These are phyloP conservation scores for Drosophila arizonae DNA, from an alignment of 1,140 invertebrate species.

Conservation along the genomic window DNA sequence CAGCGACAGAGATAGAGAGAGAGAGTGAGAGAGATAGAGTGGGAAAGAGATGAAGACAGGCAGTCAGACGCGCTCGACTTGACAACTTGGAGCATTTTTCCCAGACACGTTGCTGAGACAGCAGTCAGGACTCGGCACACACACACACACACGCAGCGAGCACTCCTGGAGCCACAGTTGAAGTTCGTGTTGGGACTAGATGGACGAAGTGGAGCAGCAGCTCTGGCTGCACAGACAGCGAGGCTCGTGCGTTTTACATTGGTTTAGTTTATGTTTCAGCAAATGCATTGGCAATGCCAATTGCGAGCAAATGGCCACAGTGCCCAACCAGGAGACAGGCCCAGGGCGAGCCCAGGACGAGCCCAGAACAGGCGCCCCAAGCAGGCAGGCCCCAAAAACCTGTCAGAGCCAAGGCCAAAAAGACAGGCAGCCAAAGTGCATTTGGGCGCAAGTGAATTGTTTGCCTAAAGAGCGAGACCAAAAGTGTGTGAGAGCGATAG, in stretches of 20 bases:
- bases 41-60: background rate
- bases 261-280: constrained; percentile 64
- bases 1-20: constrained; percentile 8
- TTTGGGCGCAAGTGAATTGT: constrained; percentile 63
- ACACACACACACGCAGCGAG: constrained; percentile 17
- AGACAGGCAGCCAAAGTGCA: constrained; percentile 59
- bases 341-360: no score
- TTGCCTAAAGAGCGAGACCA: constrained; percentile 17
- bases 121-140: constrained; percentile 34
- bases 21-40: background rate
- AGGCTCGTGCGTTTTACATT: constrained; percentile 18
- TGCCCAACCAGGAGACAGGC: background rate
- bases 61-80: constrained; percentile 54
- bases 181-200: background rate
- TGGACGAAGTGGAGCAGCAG: no score
- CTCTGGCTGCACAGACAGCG: constrained; percentile 8
- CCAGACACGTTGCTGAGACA: constrained; percentile 41
- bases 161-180: background rate
- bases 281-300: constrained; percentile 64
- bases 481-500: background rate
- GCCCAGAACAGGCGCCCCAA: no score
- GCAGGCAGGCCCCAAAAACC: background rate
- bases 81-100: constrained; percentile 75
- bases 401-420: constrained; percentile 15
- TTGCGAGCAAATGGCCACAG: constrained; percentile 13